Base-by-base conservation (phyloP, 2,888 invertebrate species). In the Pemphredon lugubris region DNA sequence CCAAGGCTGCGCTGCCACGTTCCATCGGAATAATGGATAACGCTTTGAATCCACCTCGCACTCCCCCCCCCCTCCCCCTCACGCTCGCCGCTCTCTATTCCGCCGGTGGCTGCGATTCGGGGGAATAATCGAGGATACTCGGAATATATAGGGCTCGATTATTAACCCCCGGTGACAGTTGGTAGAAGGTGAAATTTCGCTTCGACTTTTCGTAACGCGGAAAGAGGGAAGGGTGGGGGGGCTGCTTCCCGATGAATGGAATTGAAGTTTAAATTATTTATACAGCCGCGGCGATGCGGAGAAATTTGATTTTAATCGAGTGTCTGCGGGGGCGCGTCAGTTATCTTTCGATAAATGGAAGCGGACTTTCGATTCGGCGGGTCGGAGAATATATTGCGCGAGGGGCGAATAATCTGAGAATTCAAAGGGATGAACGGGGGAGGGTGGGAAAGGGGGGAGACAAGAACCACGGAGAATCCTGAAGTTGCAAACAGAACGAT, bases 21-120 rank as follows among this genome's bases (percentile, higher is more conserved):
- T 75, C 70, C 66, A n/a, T 54, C 54, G 65, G 72, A 75, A 83
- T 84, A 83, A 86, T 84, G 82, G 79, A 81, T 77, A 76, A 77
- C 78, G 77, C 74, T 65, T 64, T 51, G 59, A 60, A 75, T 64
- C 72, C 53, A 63, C 51, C 65, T 66, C 63, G 59, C 75, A 71
- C 64, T 54, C 61, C 34, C 57, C 5, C n/a, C 4, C 32, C 30
- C 30, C 14, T 37, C 44, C 34, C 13, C 44, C 57, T 47, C 39
- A 3, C 39, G 57, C 26, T 58, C 18, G 26, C 26, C 26, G 26
- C 4, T 44, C n/a, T 13, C 30, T 16, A 13, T 16, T 39, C 18
- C 13, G 45, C 6, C 14, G n/a, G 32, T 14, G 32, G 21, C 44
- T 23, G 7, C 39, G 44, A 34, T 39, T 58, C 50, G 3, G 9